Percentiles rank a stretch among this genome's conserved stretches.
These are phyloP conservation scores for Acrobasis suavella DNA, from an alignment of 2,888 invertebrate genomes.

Conservation along the genomic window DNA sequence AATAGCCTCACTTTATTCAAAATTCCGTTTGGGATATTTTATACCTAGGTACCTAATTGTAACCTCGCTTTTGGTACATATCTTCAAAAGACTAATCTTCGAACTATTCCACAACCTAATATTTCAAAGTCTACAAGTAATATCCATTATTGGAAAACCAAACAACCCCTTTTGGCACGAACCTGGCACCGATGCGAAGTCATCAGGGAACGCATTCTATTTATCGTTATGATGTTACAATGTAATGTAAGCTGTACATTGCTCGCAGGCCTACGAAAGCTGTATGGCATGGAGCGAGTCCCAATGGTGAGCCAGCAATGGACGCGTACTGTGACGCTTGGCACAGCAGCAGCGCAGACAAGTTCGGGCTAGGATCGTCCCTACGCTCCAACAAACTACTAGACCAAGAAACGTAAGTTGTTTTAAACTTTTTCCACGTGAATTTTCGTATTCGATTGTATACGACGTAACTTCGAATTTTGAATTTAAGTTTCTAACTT, in stretches of 20 bases:
- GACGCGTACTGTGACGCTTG: slow-evolving; percentile 96
- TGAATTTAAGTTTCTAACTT: neutral
- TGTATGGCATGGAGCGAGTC: slow-evolving; percentile 97
- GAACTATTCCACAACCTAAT: neutral
- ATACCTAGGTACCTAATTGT: no score
- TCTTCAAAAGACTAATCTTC: no score
- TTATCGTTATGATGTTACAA: slow-evolving; percentile 12
- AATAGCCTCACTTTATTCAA: no score
- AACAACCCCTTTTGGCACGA: slow-evolving; percentile 17
- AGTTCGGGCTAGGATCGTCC: slow-evolving; percentile 92
- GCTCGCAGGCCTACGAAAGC: slow-evolving; percentile 92
- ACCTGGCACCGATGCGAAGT: slow-evolving; percentile 7
- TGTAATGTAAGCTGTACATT: slow-evolving; percentile 32
- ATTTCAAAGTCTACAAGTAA: neutral
- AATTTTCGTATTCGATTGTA: slow-evolving; percentile 12
- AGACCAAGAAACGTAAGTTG: slow-evolving; percentile 85
- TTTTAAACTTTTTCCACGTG: slow-evolving; percentile 23
- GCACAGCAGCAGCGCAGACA: slow-evolving; percentile 90
- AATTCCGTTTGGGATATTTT: no score
- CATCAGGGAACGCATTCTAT: slow-evolving; percentile 2
- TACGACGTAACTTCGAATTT: slow-evolving; percentile 5
- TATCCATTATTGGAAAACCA: slow-evolving; percentile 8
- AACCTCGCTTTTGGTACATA: no score
- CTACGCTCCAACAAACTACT: slow-evolving; percentile 90
- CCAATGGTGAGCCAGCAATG: slow-evolving; percentile 92